Conservation (phyloP, 2,113 vertebrate species). For the Trogon surrucura region DNA sequence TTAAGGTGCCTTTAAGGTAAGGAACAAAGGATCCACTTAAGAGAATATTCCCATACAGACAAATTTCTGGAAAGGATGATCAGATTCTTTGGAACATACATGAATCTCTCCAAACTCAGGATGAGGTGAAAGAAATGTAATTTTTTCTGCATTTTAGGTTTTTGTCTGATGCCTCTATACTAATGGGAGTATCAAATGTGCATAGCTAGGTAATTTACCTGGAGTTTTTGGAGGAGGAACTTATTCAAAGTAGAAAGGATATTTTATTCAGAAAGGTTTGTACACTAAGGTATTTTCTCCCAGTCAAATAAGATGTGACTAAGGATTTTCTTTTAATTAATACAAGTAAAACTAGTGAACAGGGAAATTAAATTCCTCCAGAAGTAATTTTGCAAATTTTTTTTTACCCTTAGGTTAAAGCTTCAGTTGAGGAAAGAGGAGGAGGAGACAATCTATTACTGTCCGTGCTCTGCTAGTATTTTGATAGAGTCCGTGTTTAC, state of each 20-base stretch:
- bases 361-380: conserved; percentile 59
- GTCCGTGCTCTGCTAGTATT: neutral
- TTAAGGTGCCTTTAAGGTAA: neutral
- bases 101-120: neutral
- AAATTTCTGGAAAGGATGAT: neutral
- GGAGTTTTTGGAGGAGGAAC: neutral
- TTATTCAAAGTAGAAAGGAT: neutral
- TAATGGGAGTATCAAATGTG: neutral
- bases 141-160: neutral
- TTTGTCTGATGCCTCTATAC: neutral
- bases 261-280: conserved; percentile 15
- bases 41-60: neutral
- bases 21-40: neutral
- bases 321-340: conserved; percentile 56
- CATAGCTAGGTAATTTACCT: neutral
- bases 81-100: neutral
- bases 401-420: conserved; percentile 11
- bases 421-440: neutral
- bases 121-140: neutral
- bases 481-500: neutral
- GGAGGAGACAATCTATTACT: neutral
- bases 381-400: conserved; percentile 33
- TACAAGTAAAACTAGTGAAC: conserved; percentile 52
- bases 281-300: neutral
- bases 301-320: conserved; percentile 21